Conservation (phyloP, 2,797 vertebrate genomes). For the Arctocebus calabarensis region DNA sequence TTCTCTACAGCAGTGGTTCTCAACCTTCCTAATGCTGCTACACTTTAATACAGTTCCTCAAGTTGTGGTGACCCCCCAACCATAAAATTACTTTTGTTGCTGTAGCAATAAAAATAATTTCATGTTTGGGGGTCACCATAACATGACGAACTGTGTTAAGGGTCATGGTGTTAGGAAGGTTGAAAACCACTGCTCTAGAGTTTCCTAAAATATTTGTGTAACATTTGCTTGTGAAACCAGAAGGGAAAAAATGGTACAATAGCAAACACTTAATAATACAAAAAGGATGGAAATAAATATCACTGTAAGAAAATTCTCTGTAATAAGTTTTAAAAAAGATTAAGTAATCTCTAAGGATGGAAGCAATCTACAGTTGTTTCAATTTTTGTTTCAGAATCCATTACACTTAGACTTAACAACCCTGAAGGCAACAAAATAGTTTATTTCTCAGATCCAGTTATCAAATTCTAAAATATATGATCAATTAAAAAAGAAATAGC, state of each 20-base stretch:
- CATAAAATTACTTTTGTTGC: too few relatives aligned
- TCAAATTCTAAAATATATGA: slow-evolving; percentile 48
- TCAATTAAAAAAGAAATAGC: slow-evolving; percentile 19
- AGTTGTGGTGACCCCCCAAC: too few relatives aligned
- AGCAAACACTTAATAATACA: slow-evolving; percentile 79
- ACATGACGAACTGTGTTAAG: neutral
- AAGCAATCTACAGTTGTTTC: slow-evolving; percentile 20
- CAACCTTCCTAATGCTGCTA: too few relatives aligned
- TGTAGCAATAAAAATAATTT: too few relatives aligned
- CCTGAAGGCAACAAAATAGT: slow-evolving; percentile 16
- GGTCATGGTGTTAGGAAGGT: too few relatives aligned
- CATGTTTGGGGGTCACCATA: too few relatives aligned
- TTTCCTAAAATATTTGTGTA: slow-evolving; percentile 66
- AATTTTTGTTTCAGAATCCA: slow-evolving; percentile 29
- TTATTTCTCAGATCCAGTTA: slow-evolving; percentile 45
- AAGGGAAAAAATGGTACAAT: slow-evolving; percentile 42
- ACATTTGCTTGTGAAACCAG: slow-evolving; percentile 74
- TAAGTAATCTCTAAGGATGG: slow-evolving; percentile 51
- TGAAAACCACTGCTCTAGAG: neutral
- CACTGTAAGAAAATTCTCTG: slow-evolving; percentile 57
- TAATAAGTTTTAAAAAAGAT: slow-evolving; percentile 66
- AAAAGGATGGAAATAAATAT: slow-evolving; percentile 76
- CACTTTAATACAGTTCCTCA: too few relatives aligned
- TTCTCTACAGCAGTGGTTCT: too few relatives aligned
- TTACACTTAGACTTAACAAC: slow-evolving; percentile 30